Base-by-base conservation (phyloP, 2,797 vertebrate genomes). In the Rhinella marina region DNA sequence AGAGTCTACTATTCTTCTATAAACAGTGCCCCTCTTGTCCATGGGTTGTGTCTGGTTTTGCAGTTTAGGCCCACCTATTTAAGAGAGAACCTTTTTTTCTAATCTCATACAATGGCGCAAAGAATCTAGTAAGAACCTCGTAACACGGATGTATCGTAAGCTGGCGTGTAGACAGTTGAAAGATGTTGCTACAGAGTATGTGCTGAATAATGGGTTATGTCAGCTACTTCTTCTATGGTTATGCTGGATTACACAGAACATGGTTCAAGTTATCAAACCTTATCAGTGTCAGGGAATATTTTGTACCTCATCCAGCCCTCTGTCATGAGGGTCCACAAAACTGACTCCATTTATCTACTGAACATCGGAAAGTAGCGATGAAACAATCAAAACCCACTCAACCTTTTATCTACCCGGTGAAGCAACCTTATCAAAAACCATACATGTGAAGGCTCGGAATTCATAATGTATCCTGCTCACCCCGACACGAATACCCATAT, bases 401-500 rank as follows among this genome's bases (percentile, higher is more conserved):
- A 29, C 5, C 4, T 77, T 62, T 27, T 50, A 52, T 61, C 57
- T 27, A 1, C 83, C 64, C 50, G 23, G 32, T 54, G 54, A 66
- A 85, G 59, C 54, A 64, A 56, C 48, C 23, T 78, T 78, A 85
- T 85, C 73, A 78, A 77, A 85, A 62, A 27, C 56, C 27, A 50
- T 78, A 64, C 48, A 77, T 29, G 48, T 64, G 73, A 78, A 61
- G 57, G 17, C 14, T 50, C 27, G 14, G 54, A n/a, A 41, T 76
- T 52, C 17, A 66, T 54, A 21, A 52, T 52, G 29, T 19, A 54
- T 29, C n/a, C 61, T 52, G 41, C 12, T 9, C 84, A 52, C 57
- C 57, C 56, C 7, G 19, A 32, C 41, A 78, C 29, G 25, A 85
- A 52, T 52, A 25, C 12, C 10, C 16, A 75, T 77, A 77, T 85